Evolutionary conservation across 2,797 vertebrate genomes (phyloP).

Genomic region (Nothura maculosa): DNA sequence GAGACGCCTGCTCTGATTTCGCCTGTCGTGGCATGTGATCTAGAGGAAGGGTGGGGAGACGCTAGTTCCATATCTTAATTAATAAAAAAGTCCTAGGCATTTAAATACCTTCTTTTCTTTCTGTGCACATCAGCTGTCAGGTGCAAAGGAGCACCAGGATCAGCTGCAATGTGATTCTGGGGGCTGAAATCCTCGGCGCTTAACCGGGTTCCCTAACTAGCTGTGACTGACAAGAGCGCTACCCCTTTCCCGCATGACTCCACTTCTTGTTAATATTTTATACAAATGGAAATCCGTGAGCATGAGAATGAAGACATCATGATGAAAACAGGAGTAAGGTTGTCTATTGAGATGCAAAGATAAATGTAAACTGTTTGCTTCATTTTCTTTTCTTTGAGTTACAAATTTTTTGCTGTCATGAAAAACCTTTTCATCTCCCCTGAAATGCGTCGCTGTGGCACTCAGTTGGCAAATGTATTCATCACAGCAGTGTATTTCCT

Average conservation of each 20-base stretch:
- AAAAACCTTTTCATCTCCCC: slow-evolving; percentile 73
- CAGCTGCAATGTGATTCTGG: not conserved
- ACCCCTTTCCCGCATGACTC: not conserved
- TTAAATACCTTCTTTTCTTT: slow-evolving; percentile 4
- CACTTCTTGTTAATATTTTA: slow-evolving; percentile 53
- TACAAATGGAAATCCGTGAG: slow-evolving; percentile 44
- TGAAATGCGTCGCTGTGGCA: slow-evolving; percentile 36
- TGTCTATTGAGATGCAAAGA: slow-evolving; percentile 69
- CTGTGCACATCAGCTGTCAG: not conserved
- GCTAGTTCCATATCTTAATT: not conserved
- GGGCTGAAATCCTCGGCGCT: not conserved
- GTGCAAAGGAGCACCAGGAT: not conserved
- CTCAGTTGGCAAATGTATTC: slow-evolving; percentile 66
- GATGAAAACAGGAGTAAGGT: slow-evolving; percentile 56
- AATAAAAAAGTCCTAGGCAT: not conserved
- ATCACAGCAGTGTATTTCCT: slow-evolving; percentile 55
- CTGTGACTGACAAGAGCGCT: not conserved
- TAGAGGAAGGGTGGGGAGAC: not conserved
- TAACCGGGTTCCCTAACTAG: not conserved
- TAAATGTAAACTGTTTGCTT: slow-evolving; percentile 68
- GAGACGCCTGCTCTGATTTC: not conserved
- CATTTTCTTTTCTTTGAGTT: slow-evolving; percentile 67
- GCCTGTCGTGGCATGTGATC: not conserved
- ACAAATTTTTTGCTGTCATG: slow-evolving; percentile 64
- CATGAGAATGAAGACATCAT: slow-evolving; percentile 48